These are phyloP conservation scores for Eulemur macaco DNA, from an alignment of 2,113 vertebrate species.

Conservation along the genomic window DNA sequence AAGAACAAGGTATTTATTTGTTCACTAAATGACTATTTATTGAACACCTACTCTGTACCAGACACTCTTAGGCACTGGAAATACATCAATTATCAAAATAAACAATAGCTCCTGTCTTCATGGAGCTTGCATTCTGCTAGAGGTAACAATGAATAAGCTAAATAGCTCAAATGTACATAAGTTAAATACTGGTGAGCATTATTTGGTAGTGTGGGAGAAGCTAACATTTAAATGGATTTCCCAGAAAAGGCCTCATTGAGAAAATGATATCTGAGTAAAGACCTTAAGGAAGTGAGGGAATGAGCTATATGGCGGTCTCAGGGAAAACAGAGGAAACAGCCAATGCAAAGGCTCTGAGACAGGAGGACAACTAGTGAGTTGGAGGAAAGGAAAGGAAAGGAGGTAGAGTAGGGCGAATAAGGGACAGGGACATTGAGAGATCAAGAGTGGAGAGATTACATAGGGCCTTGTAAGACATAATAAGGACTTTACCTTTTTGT, in stretches of 20 bases:
- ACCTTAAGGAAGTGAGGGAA: not conserved
- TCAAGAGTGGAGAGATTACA: not conserved
- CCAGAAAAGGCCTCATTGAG: not conserved
- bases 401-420: not conserved
- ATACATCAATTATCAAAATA: not conserved
- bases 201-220: not conserved
- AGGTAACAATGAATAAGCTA: not conserved
- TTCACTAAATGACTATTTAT: not conserved
- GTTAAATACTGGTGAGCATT: not conserved
- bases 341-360: not conserved
- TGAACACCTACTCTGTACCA: not conserved
- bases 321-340: not conserved
- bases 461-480: not conserved
- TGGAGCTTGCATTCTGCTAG: not conserved
- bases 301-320: too few relatives aligned
- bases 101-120: too few relatives aligned
- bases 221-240: not conserved
- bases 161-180: not conserved
- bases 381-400: not conserved
- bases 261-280: not conserved
- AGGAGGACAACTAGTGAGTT: too few relatives aligned
- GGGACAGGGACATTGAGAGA: not conserved
- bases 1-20: not conserved
- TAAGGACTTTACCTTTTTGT: not conserved
- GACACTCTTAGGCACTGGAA: not conserved